Percentiles rank a stretch among this genome's conserved stretches.
These are phyloP conservation scores for Pyrgilauda ruficollis DNA, from an alignment of 2,113 vertebrate species.

Conservation along the genomic window DNA sequence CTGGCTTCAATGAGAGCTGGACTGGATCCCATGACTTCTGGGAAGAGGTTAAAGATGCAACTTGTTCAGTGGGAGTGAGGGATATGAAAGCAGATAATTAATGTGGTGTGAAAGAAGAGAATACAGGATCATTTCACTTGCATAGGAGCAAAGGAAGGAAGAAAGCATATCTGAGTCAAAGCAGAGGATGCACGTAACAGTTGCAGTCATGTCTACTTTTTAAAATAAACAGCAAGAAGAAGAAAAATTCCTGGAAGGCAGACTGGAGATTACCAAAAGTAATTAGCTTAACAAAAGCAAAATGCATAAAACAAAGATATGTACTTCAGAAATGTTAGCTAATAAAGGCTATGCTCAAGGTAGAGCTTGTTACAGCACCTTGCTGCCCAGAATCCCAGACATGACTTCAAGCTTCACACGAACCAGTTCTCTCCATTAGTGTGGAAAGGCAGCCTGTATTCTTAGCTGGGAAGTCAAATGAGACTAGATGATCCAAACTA, in stretches of 20 bases:
- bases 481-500: not conserved
- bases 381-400: not conserved
- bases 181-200: not conserved
- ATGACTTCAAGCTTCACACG: not conserved
- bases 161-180: not conserved
- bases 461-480: not conserved
- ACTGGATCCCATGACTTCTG: not conserved
- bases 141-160: not conserved
- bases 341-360: not conserved
- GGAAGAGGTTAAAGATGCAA: not conserved
- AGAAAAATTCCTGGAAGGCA: not conserved
- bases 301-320: not conserved
- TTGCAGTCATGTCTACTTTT: not conserved
- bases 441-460: not conserved
- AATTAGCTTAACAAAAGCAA: not conserved
- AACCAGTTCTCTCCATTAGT: not conserved
- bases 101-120: not conserved
- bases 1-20: not conserved
- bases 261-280: not conserved
- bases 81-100: not conserved
- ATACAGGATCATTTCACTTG: not conserved
- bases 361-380: accelerated
- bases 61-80: not conserved
- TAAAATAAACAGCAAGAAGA: not conserved
- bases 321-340: not conserved